Conservation (phyloP, 2,888 invertebrate genomes). For the Eupelmus urozonus region DNA sequence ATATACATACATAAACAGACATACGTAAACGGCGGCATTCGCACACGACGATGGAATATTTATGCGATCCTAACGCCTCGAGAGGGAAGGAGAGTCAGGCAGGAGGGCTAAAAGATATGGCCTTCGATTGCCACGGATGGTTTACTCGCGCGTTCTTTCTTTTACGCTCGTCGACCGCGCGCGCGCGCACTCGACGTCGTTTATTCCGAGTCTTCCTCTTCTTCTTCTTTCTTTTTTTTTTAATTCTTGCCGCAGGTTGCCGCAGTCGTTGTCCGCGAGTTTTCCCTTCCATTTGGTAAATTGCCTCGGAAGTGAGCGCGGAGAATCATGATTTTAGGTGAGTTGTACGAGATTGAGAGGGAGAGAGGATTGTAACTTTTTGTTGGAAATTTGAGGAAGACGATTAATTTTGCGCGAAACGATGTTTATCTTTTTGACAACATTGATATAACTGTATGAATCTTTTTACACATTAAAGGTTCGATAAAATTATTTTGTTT, state of each 20-base stretch:
- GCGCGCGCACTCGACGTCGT: background rate
- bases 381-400: background rate
- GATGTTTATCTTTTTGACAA: too few species aligned
- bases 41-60: constrained; percentile 50
- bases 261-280: constrained; percentile 43
- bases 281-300: constrained; percentile 58
- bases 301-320: constrained; percentile 48
- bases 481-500: too few species aligned
- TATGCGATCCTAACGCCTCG: constrained; percentile 50
- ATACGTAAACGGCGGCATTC: constrained; percentile 24
- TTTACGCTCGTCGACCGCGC: constrained; percentile 4
- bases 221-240: background rate
- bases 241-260: background rate
- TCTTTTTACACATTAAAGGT: too few species aligned
- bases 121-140: constrained; percentile 21
- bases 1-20: constrained; percentile 30
- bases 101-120: constrained; percentile 21
- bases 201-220: constrained; percentile 5
- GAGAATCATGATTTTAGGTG: constrained; percentile 42
- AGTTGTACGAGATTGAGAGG: constrained; percentile 20
- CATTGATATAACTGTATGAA: too few species aligned
- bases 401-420: background rate
- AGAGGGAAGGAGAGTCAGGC: too few species aligned
- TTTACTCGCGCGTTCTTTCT: constrained; percentile 6
- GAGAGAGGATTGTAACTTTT: background rate